phyloP scores from a whole-genome alignment of 2,113 vertebrate genomes.

The Sminthopsis crassicaudata region DNA sequence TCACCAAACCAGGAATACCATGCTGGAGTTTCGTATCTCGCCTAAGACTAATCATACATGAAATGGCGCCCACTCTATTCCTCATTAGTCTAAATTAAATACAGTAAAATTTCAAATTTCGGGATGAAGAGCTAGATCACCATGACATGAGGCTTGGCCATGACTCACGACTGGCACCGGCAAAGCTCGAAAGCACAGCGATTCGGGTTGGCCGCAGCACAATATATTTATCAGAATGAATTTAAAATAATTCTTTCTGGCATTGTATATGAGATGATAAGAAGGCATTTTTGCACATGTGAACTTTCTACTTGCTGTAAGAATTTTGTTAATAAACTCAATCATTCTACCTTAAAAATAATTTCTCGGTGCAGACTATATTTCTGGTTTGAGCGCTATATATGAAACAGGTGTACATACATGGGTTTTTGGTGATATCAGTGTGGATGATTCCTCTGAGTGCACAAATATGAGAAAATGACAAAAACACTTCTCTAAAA shows the following conservation, averaged over 20 bases:
- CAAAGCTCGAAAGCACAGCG: background rate
- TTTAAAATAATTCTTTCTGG: background rate
- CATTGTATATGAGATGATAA: background rate
- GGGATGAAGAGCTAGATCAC: background rate
- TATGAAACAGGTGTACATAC: background rate
- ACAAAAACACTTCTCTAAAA: background rate
- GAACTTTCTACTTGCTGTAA: background rate
- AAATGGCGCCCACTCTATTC: background rate
- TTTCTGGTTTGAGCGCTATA: background rate
- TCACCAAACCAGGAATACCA: background rate
- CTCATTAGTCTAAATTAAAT: background rate
- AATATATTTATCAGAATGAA: background rate
- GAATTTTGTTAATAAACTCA: background rate
- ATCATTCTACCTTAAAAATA: background rate
- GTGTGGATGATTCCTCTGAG: background rate
- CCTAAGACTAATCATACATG: background rate
- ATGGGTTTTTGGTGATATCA: background rate
- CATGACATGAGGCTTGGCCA: background rate
- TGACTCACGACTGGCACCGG: background rate
- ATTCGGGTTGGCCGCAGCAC: background rate
- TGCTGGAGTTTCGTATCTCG: background rate
- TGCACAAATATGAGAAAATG: background rate
- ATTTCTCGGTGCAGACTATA: background rate
- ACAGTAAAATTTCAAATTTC: background rate
- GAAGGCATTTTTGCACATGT: background rate